Conservation (phyloP, 53 echinoderm and acorn worm genomes). For the Actinopyga echinites region DNA sequence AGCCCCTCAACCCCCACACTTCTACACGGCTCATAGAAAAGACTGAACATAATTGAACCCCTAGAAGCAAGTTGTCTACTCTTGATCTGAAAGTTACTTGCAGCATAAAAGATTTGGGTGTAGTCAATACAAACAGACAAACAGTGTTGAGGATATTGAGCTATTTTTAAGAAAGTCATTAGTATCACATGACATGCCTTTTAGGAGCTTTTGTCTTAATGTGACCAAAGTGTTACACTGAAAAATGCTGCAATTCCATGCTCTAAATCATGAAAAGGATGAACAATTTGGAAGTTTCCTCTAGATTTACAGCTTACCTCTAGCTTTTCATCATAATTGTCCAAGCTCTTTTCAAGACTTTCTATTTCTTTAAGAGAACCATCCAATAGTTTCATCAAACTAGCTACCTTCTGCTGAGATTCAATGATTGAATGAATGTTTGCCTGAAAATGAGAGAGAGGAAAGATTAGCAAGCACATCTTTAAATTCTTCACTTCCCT, state of each 20-base stretch:
- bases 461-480: neutral
- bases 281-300: neutral
- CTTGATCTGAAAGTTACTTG: too few species aligned
- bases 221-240: neutral
- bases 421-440: conserved; percentile 98
- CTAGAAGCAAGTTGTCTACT: too few species aligned
- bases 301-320: conserved; percentile 56
- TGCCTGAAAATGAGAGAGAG: conserved; percentile 54
- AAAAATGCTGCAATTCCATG: neutral
- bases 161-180: too few species aligned
- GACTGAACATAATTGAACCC: too few species aligned
- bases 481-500: too few species aligned
- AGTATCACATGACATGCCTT: too few species aligned
- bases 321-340: conserved; percentile 90
- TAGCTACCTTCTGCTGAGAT: conserved; percentile 90
- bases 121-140: too few species aligned
- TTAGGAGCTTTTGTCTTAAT: neutral
- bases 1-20: too few species aligned
- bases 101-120: too few species aligned
- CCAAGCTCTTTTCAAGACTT: conserved; percentile 84
- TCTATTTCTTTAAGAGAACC: conserved; percentile 80
- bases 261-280: too few species aligned
- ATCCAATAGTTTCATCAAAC: conserved; percentile 84
- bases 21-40: too few species aligned
- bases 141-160: too few species aligned